Evolutionary conservation across 2,797 vertebrate species (phyloP).

Genomic region (Tarsius wallacei): DNA sequence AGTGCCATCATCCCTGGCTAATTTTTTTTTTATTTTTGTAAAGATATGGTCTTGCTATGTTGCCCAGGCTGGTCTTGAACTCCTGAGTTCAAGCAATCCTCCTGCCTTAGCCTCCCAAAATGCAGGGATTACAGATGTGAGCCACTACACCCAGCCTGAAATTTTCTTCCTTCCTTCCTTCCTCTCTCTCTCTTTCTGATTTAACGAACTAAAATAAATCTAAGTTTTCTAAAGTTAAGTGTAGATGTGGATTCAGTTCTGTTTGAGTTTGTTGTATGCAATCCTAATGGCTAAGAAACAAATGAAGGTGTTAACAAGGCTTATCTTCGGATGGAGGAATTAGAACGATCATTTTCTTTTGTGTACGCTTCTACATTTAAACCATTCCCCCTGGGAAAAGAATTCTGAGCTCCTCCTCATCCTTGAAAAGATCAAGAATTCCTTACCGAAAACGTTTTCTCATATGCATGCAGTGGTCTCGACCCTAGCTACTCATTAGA

Average conservation of each 20-base stretch:
- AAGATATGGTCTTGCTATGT: too few species aligned
- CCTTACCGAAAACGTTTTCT: constrained; percentile 23
- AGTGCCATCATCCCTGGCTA: too few species aligned
- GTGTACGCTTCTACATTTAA: constrained; percentile 25
- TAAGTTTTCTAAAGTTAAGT: background rate
- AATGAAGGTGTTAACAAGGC: constrained; percentile 14
- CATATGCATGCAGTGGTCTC: background rate
- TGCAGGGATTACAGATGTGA: too few species aligned
- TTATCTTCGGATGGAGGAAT: constrained; percentile 20
- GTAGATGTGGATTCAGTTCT: background rate
- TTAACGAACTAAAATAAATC: too few species aligned
- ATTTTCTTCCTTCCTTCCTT: too few species aligned
- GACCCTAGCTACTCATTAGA: background rate
- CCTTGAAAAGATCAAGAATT: constrained; percentile 33
- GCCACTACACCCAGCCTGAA: too few species aligned
- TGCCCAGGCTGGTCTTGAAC: too few species aligned
- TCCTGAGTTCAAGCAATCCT: too few species aligned
- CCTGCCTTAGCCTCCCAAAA: too few species aligned
- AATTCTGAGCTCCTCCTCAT: background rate
- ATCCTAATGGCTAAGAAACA: constrained; percentile 7
- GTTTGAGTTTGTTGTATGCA: background rate
- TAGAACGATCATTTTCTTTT: background rate
- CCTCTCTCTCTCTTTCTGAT: too few species aligned
- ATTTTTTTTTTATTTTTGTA: too few species aligned
- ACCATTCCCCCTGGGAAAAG: background rate